A percentile compares a stretch with the other conserved stretches of the same genome.
Evolutionary conservation across 35 echinoderm and acorn worm genomes (phyloP).

Genomic region (Apostichopus japonicus): DNA sequence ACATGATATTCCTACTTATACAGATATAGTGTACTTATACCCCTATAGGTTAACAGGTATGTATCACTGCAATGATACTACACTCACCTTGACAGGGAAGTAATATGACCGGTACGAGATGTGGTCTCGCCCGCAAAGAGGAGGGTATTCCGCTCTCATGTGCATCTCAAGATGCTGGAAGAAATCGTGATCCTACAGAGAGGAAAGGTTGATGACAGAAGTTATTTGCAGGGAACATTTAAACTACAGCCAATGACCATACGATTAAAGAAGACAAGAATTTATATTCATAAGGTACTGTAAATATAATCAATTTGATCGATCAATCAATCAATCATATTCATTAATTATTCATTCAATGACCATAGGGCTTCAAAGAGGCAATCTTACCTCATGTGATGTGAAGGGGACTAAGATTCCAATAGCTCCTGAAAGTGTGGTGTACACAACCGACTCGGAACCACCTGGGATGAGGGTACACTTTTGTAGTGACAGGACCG

Average conservation of each 20-base stretch:
- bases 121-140: slow-evolving; percentile 96
- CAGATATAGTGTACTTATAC: too few species aligned
- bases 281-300: too few species aligned
- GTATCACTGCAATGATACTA: too few species aligned
- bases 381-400: slow-evolving; percentile 86
- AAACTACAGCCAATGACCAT: too few species aligned
- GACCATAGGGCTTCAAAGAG: too few species aligned
- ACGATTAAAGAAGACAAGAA: too few species aligned
- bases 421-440: slow-evolving; percentile 92
- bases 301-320: neutral
- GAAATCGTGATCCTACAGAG: slow-evolving; percentile 93
- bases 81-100: slow-evolving; percentile 93
- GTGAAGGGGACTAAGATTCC: slow-evolving; percentile 98
- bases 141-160: slow-evolving; percentile 95
- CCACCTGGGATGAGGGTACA: slow-evolving; percentile 96
- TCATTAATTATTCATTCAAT: too few species aligned
- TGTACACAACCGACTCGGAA: slow-evolving; percentile 97
- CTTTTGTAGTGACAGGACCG: slow-evolving; percentile 95
- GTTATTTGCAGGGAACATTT: too few species aligned
- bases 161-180: slow-evolving; percentile 99
- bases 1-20: too few species aligned
- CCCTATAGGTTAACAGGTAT: too few species aligned
- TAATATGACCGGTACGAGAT: slow-evolving; percentile 96
- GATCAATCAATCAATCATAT: neutral
- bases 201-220: neutral